phyloP scores from a whole-genome alignment of 92 coral and sea anemone genomes.

The Phenganax subtilis region DNA sequence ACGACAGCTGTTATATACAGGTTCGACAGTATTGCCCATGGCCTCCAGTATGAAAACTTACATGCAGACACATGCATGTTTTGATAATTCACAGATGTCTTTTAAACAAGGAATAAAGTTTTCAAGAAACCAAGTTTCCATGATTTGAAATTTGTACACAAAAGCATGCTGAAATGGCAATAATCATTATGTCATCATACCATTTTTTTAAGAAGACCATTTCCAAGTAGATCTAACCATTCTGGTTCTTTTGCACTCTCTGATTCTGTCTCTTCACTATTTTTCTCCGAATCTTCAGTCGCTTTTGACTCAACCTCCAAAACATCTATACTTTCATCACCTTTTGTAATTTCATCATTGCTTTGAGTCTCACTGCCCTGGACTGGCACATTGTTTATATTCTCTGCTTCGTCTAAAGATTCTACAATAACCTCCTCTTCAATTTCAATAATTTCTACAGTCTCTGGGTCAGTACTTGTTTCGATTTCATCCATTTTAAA shows the following conservation, averaged over 20 bases:
- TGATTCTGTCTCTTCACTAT: constrained; percentile 10
- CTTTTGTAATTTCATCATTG: constrained; percentile 23
- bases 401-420: constrained; percentile 45
- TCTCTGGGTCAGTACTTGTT: neutral
- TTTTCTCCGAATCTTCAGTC: neutral
- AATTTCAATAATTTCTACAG: constrained; percentile 2
- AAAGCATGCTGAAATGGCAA: neutral
- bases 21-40: no score
- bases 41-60: neutral
- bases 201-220: constrained; percentile 80
- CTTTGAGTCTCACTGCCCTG: constrained; percentile 2
- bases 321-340: constrained; percentile 11
- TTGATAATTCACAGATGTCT: neutral
- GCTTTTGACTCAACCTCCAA: constrained; percentile 6
- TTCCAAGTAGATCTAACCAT: constrained; percentile 83
- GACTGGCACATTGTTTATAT: constrained; percentile 16
- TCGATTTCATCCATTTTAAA: neutral
- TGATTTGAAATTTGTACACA: no score
- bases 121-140: no score
- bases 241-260: constrained; percentile 41
- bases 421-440: constrained; percentile 38
- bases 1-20: no score
- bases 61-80: neutral
- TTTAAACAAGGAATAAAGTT: neutral
- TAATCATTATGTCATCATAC: neutral